Conservation (phyloP, 2,888 invertebrate species). For the Caenorhabditis afra region DNA sequence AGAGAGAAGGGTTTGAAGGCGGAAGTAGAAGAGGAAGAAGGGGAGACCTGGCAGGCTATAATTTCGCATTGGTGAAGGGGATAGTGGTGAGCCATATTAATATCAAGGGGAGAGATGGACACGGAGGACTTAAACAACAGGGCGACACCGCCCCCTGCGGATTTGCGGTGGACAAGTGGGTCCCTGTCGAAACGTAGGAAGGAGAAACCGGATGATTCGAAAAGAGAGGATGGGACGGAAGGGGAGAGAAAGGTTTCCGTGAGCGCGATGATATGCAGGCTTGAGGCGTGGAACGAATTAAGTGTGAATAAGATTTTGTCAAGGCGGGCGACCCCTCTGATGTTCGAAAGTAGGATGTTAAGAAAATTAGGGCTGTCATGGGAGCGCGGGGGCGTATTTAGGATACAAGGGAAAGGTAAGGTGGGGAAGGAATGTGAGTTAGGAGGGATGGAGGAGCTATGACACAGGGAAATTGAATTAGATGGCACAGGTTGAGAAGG, state of each 20-base stretch:
- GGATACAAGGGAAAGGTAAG: too few species aligned
- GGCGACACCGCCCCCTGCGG: conserved; percentile 3
- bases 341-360: not conserved
- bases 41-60: too few species aligned
- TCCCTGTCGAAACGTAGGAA: conserved; percentile 2
- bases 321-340: not conserved
- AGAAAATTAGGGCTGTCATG: too few species aligned
- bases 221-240: conserved; percentile 5
- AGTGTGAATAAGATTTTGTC: not conserved
- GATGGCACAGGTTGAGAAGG: not conserved
- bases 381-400: too few species aligned
- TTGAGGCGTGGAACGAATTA: not conserved
- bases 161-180: not conserved
- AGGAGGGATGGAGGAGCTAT: too few species aligned
- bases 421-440: too few species aligned
- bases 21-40: not conserved
- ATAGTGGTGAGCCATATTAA: not conserved
- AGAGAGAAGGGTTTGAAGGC: not conserved
- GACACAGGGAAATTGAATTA: too few species aligned
- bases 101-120: not conserved
- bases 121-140: not conserved
- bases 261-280: not conserved
- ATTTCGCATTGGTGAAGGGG: conserved; percentile 13
- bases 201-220: not conserved
- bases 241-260: conserved; percentile 15